Evolutionary conservation across 2,113 vertebrate genomes (phyloP).

Genomic region (Dryoscopus gambensis): DNA sequence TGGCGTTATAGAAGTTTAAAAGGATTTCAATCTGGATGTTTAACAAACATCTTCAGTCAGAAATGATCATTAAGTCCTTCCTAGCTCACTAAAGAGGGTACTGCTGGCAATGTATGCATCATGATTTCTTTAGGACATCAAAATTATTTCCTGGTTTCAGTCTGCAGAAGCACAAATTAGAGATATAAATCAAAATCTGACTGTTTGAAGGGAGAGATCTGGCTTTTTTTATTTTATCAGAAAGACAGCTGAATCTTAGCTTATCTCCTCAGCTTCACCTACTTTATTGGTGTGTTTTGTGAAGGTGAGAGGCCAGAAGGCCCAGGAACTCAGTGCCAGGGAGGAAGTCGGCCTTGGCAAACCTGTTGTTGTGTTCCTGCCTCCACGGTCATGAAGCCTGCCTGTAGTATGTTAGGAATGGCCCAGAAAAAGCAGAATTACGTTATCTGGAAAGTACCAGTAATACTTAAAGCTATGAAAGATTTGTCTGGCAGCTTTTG

Average conservation of each 20-base stretch:
- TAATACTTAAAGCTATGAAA: not conserved
- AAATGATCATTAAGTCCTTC: not conserved
- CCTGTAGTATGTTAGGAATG: not conserved
- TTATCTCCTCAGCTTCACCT: not conserved
- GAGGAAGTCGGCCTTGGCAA: not conserved
- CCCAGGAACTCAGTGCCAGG: not conserved
- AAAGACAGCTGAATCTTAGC: not conserved
- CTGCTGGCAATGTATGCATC: not conserved
- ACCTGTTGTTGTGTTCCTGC: not conserved
- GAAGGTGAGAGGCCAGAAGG: not conserved
- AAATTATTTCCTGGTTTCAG: not conserved
- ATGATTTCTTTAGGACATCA: not conserved
- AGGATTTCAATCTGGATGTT: not conserved
- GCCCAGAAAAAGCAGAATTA: constrained; percentile 20
- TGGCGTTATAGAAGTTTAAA: not conserved
- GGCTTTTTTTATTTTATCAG: not conserved
- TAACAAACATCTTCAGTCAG: not conserved
- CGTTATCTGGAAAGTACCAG: constrained; percentile 43
- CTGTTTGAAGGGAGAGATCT: not conserved
- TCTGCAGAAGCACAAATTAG: not conserved
- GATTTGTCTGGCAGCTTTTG: constrained; percentile 28
- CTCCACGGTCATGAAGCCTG: not conserved
- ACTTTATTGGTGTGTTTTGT: not conserved
- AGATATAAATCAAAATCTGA: not conserved
- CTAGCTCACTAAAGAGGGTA: not conserved